Evolutionary conservation across 2,797 vertebrate species (phyloP).

Genomic region (Echiichthys vipera): DNA sequence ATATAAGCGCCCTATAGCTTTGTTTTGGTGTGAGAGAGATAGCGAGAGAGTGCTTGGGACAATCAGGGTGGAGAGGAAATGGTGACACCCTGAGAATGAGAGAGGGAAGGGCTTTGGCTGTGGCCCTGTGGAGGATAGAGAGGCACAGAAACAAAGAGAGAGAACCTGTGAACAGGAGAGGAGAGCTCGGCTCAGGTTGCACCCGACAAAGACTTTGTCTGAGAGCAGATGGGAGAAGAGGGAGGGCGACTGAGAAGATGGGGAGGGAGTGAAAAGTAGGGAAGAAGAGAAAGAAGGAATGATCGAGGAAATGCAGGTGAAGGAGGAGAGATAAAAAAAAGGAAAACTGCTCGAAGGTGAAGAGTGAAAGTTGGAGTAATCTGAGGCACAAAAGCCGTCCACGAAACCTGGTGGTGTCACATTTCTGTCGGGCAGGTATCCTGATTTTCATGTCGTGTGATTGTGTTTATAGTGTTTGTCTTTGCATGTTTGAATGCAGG

Average conservation of each 20-base stretch:
- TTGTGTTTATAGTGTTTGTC: constrained; percentile 6
- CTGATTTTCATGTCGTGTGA: constrained; percentile 42
- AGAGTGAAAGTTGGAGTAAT: constrained; percentile 38
- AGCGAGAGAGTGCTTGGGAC: constrained; percentile 41
- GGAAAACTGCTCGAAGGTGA: constrained; percentile 9
- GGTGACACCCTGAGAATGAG: constrained; percentile 78
- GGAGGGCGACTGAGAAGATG: constrained; percentile 20
- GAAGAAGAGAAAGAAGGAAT: constrained; percentile 6
- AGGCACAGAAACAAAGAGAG: constrained; percentile 52
- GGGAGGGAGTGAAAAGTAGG: constrained; percentile 23
- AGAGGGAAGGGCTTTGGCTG: constrained; percentile 51
- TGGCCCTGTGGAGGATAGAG: constrained; percentile 52
- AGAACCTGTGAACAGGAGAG: constrained; percentile 76
- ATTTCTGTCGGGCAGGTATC: constrained; percentile 60
- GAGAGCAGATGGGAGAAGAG: constrained; percentile 37
- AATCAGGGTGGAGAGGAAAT: constrained; percentile 79
- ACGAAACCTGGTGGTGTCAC: constrained; percentile 42
- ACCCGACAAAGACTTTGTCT: constrained; percentile 70
- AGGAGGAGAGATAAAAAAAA: constrained; percentile 9
- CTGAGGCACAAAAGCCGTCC: background rate
- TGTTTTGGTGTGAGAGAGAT: constrained; percentile 36
- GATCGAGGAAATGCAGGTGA: constrained; percentile 20
- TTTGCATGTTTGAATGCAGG: background rate
- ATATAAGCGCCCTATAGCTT: constrained; percentile 15
- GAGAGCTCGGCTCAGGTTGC: constrained; percentile 72